A percentile compares a stretch with the other conserved stretches of the same genome.
Evolutionary conservation across 2,888 invertebrate genomes (phyloP).

Genomic region (Epicampocera succincta): DNA sequence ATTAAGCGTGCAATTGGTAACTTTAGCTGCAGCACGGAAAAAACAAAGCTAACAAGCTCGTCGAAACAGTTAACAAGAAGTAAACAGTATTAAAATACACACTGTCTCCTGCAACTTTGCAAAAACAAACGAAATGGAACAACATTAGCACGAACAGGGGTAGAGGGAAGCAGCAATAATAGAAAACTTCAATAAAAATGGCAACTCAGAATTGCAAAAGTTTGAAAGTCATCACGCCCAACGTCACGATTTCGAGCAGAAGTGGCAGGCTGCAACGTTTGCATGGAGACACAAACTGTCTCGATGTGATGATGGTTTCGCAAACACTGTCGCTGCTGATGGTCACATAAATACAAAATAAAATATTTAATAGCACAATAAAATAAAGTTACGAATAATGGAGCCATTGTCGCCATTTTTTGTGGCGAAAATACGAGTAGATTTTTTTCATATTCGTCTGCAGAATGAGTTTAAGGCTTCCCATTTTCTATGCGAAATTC

Average conservation of each 20-base stretch:
- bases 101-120: background rate
- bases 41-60: slow-evolving; percentile 63
- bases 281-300: slow-evolving; percentile 46
- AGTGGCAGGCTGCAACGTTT: slow-evolving; percentile 70
- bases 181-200: slow-evolving; percentile 18
- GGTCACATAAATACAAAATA: background rate
- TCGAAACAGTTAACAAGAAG: slow-evolving; percentile 60
- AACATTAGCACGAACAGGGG: background rate
- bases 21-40: slow-evolving; percentile 37
- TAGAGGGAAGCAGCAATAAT: slow-evolving; percentile 28
- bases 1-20: slow-evolving; percentile 60
- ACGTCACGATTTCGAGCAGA: slow-evolving; percentile 64
- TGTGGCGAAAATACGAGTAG: background rate
- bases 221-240: slow-evolving; percentile 52
- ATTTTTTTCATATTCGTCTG: background rate
- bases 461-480: too few species aligned
- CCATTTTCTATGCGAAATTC: too few species aligned
- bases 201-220: slow-evolving; percentile 29
- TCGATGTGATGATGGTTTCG: slow-evolving; percentile 26
- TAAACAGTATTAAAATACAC: slow-evolving; percentile 55
- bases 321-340: slow-evolving; percentile 10
- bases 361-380: background rate
- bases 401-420: slow-evolving; percentile 6
- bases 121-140: background rate
- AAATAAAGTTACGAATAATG: slow-evolving; percentile 13